Evolutionary conservation across 2,797 vertebrate species (phyloP), one percentile per base, ranked within the genome.

Genomic region (Muscicapa comitata): DNA sequence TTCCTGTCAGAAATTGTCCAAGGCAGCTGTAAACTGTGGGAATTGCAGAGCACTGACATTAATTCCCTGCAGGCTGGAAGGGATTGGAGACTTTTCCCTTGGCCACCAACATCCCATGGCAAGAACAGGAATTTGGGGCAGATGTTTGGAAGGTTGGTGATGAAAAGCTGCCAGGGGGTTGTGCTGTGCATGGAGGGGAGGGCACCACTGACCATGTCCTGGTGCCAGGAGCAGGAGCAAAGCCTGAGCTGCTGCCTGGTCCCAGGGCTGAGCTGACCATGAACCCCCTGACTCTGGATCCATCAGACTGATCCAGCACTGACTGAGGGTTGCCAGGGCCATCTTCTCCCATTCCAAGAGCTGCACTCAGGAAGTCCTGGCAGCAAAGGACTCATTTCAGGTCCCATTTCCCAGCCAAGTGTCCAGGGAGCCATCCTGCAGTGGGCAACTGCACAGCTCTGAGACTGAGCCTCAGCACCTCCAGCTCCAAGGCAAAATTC

Each of bases 401-500:
- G 33, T 65, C 66, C 62, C 31, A 50, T 38, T 53, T 55, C 58
- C 47, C 66, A 86, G 23, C 21, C 57, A 37, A 25, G 3, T 42
- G 58, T 20, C 8, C n/a, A 84, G 38, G 62, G 68, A 88, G 14
- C 23, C 61, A 48, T 17, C 71, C 75, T 45, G 51, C n/a, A 17
- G n/a, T 0, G 0, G 58, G 42, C 0, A 0, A 28, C 17, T 38
- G 31, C 73, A 38, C 38, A 37, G 92, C 80, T 61, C 61, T 0
- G 4, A 63, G 28, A 21, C 57, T 28, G 19, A 2, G 19, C 29
- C 24, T 14, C 12, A 47, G n/a, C 16, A 35, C 47, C 54, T 72
- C 74, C 50, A 89, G 55, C 70, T 58, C 50, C 35, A 51, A 57
- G 62, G 43, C 48, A 4, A 29, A 37, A 61, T 48, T 2, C 47